A percentile compares a stretch with the other conserved stretches of the same genome.
Evolutionary conservation across 2,113 vertebrate genomes (phyloP).

Genomic region (Plecturocebus donacophilus): DNA sequence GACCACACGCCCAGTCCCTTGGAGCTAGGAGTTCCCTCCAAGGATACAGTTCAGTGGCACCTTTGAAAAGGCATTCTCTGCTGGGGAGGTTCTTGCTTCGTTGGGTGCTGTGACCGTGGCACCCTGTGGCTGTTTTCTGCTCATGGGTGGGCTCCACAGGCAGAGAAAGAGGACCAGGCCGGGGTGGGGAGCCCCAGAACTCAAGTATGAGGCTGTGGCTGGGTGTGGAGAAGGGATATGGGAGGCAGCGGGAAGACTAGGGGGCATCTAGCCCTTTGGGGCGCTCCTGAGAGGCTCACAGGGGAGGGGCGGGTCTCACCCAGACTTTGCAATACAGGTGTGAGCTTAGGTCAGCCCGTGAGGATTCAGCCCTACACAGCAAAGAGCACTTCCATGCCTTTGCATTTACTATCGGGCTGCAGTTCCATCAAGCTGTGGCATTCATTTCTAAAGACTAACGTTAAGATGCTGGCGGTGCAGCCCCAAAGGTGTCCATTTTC

Average conservation of each 20-base stretch:
- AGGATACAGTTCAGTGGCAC: neutral
- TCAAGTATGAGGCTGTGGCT: neutral
- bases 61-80: neutral
- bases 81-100: neutral
- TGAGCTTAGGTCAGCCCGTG: neutral
- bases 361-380: neutral
- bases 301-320: neutral
- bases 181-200: neutral
- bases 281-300: neutral
- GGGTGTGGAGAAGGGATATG: rapidly evolving
- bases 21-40: neutral
- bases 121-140: too few species aligned
- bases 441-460: neutral
- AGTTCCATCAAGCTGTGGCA: too few species aligned
- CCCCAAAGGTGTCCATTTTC: neutral
- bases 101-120: neutral
- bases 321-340: neutral
- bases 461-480: neutral
- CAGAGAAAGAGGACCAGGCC: neutral
- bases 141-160: too few species aligned
- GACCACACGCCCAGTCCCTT: neutral
- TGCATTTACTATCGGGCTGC: neutral
- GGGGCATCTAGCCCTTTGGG: neutral
- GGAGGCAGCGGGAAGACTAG: too few species aligned
- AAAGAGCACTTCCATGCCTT: neutral